Base-by-base conservation (phyloP, 2,888 invertebrate species). In the Willowsia nigromaculata region DNA sequence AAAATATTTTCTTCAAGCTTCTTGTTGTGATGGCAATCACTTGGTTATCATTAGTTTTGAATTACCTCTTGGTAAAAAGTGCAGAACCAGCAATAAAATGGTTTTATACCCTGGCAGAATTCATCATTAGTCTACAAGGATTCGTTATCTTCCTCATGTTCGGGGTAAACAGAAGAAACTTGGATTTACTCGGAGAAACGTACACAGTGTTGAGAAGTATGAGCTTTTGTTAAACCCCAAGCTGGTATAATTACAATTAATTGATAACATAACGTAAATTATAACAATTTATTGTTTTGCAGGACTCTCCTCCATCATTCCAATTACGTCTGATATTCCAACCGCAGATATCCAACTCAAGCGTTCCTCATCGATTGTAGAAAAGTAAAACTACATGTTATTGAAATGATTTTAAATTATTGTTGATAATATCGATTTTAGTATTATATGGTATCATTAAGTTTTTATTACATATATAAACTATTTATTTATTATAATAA, bases 131-230 rank as follows among this genome's bases (percentile, higher is more conserved):
- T 27, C 78, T 91, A 15, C 91, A 91, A 80, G 91, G 91, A 15
- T 91, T 91, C 37, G 90, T 91, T 1, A 91, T 91, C 22, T 91
- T 91, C 50, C 86, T 91, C 11, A 90, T 90, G 90, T 91, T 91
- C 82, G 91, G 90, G 25, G 86, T 91, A 13, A 91, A 86, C 37
- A 6, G 91, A 65, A 81, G 90, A 74, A 91, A 90, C n/a, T 53
- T 91, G 62, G 91, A 91, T 43, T 83, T 88, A 40, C 56, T 91
- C 4, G 91, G 91, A 15, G 88, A 90, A 40, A 91, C 90, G 25
- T 91, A 91, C 25, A 90, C 85, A 68, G 88, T 91, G 33, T 47
- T 91, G 6, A 82, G 91, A 86, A 74, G 91, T 91, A 82, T 56
- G 89, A 81, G n/a, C n/a, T n/a, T n/a, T n/a, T n/a, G n/a, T n/a